These are phyloP conservation scores for Sebastes steindachneri DNA, from an alignment of 2,797 vertebrate genomes.

Conservation along the genomic window DNA sequence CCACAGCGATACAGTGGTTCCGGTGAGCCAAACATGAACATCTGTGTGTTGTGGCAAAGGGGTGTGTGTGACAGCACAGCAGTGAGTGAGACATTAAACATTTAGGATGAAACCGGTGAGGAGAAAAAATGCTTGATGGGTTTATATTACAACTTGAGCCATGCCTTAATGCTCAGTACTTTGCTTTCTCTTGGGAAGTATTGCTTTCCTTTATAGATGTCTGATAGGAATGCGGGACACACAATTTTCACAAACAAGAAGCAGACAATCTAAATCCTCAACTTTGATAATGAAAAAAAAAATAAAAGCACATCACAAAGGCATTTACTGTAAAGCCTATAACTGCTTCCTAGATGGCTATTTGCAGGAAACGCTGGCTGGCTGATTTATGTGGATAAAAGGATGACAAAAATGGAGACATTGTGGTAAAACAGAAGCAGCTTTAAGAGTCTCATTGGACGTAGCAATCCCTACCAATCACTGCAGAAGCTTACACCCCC, in stretches of 20 bases:
- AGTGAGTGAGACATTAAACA: constrained; percentile 52
- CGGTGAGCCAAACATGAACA: constrained; percentile 23
- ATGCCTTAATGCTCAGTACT: constrained; percentile 12
- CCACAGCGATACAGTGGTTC: constrained; percentile 18
- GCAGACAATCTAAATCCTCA: constrained; percentile 22
- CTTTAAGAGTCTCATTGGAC: constrained; percentile 72
- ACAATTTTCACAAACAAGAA: constrained; percentile 26
- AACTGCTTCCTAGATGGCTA: constrained; percentile 46
- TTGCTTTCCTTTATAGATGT: constrained; percentile 11
- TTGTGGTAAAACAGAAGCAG: constrained; percentile 70
- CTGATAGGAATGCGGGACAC: background rate
- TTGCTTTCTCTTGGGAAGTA: constrained; percentile 15
- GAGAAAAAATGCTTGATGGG: constrained; percentile 45
- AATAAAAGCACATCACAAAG: constrained; percentile 12
- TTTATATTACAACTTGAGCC: constrained; percentile 41
- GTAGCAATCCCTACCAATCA: constrained; percentile 71
- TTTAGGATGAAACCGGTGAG: constrained; percentile 51
- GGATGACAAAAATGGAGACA: constrained; percentile 55
- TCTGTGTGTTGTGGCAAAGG: constrained; percentile 32
- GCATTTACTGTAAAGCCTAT: constrained; percentile 56
- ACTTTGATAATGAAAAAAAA: constrained; percentile 25
- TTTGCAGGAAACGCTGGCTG: constrained; percentile 46
- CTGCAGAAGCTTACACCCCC: constrained; percentile 58
- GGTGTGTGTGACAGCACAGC: constrained; percentile 26
- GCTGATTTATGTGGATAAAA: constrained; percentile 67